Base-by-base conservation (phyloP, 2,888 invertebrate species). In the Hesperia comma region DNA sequence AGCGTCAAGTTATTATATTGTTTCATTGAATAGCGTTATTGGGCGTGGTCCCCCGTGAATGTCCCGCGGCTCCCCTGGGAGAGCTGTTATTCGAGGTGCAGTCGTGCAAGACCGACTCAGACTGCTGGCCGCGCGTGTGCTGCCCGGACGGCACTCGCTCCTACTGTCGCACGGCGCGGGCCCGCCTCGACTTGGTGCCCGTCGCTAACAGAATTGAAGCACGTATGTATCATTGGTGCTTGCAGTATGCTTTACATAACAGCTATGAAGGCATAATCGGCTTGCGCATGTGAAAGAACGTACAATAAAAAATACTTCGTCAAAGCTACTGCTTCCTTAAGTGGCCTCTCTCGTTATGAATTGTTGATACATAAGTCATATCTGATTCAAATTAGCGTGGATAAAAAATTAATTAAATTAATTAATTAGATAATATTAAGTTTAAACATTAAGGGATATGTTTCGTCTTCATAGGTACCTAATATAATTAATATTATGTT, bases 71-170 rank as follows among this genome's bases (percentile, higher is more conserved):
- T 60, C 95, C 95, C 2, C 85, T 96, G 17, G 95, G 95, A 0
- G 96, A 96, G 85, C 87, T 95, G 12, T 92, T 95, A 74, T 94
- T 96, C 81, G 95, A 95, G 68, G 94, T 96, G 15, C 94, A 95
- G 80, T 93, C 94, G 67, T 96, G 96, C 78, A 89, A 92, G 73
- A 88, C 88, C 0, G 96, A 96, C 78, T 85, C 92, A 15, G 96
- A 96, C 76, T 96, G 96, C 83, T 94, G 95, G 93, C 95, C 96
- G 14, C 91, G 96, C 32, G 94, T 96, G 67, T 96, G 96, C 82
- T 96, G 96, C 73, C 95, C 95, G 0, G 96, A 96, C 80, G 95
- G 94, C 72, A 85, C 85, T 2, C 94, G 94, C 61, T 95, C 94
- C 72, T 96, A 95, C 81, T 96, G 96, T 80, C 93, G 96, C 72